Base-by-base conservation (phyloP, 2,888 invertebrate genomes). In the Aethes cnicana region DNA sequence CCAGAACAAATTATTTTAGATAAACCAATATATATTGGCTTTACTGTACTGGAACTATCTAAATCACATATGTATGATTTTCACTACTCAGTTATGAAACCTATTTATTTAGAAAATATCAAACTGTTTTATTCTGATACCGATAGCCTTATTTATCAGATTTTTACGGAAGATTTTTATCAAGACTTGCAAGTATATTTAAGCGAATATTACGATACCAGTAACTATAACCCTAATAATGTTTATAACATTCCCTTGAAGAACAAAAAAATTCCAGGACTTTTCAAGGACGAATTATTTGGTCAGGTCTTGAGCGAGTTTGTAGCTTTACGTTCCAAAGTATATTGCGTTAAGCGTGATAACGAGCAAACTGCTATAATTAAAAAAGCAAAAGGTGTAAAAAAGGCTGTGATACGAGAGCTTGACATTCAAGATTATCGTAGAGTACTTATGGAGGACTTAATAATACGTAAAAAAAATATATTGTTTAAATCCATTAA, bases 401-500 rank as follows among this genome's bases (percentile, higher is more conserved):
- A n/a, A n/a, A n/a, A n/a, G n/a, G 2, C 26, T 2, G 26, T 26
- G 2, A n/a, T 26, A 26, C 9, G 26, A 2, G 26, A 26, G 3
- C 5, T 26, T 3, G 9, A 26, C 2, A 9, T 26, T 9, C 11
- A n/a, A 26, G 26, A 26, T 26, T 26, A 26, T n/a, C 9, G 9
- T 11, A 11, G 11, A 26, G 11, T 8, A n/a, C n/a, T 2, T 26
- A n/a, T 9, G 26, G 26, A n/a, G 26, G 11, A 11, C 2, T 26
- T 3, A 26, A 11, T 11, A 26, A 9, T n/a, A n/a, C n/a, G n/a
- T n/a, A 5, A 26, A 11, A 26, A 26, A 5, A 26, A 26, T 11
- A 11, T 26, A 9, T 9, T 26, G 2, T 26, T 26, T 26, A 37
- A 21, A n/a, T 37, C 37, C 7, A 37, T 37, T 17, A 37, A 37